Percentiles rank a stretch among this genome's conserved stretches.
phyloP scores from a whole-genome alignment of 2,113 vertebrate species.

The Chamaetylas fuelleborni region DNA sequence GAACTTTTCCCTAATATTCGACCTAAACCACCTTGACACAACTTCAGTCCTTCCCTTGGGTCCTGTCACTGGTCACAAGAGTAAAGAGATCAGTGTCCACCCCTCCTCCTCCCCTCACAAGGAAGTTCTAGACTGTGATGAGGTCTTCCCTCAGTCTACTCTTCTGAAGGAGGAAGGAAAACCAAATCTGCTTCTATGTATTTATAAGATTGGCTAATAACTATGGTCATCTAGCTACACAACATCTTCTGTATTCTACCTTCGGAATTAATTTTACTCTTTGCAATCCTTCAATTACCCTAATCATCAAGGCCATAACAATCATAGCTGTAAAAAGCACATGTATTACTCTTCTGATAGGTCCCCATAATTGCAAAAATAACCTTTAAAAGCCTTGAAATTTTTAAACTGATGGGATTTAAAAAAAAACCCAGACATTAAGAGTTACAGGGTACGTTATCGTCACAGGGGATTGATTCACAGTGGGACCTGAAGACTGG shows the following conservation, averaged over 20 bases:
- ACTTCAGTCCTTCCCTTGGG: background rate
- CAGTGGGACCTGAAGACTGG: background rate
- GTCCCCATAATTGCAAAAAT: background rate
- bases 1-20: background rate
- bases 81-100: background rate
- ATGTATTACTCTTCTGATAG: background rate
- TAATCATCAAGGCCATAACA: background rate
- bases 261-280: slow-evolving; percentile 1
- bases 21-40: background rate
- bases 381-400: background rate
- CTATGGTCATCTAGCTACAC: background rate
- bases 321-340: background rate
- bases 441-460: background rate
- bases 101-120: background rate
- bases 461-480: background rate
- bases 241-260: background rate
- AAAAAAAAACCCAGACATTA: background rate
- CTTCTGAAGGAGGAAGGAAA: background rate
- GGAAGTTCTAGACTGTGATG: background rate
- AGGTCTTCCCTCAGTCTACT: background rate
- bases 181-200: background rate
- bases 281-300: background rate
- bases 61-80: background rate
- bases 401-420: background rate
- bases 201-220: background rate